Base-by-base conservation (phyloP, 2,888 invertebrate genomes). In the Agonopterix subpropinquella region DNA sequence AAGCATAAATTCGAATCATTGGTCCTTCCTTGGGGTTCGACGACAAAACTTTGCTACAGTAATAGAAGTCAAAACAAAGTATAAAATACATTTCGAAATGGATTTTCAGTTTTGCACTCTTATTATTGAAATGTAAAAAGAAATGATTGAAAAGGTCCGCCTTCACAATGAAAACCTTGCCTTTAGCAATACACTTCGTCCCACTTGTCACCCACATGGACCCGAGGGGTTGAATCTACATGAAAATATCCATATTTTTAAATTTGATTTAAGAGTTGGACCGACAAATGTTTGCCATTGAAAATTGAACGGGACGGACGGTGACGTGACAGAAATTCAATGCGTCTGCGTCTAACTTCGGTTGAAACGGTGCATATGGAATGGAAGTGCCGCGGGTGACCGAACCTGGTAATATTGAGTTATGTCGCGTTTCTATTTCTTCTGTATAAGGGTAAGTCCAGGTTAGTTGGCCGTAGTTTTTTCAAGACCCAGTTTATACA, bases 1-100 rank as follows among this genome's bases (percentile, higher is more conserved):
- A 87, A 87, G 80, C 87, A 77, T 80, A 84, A 84, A 83, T 80
- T 82, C 85, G 82, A 80, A 81, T 86, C 86, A 85, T 78, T 83
- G 81, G 72, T 79, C 73, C 67, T 84, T 83, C 80, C 77, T 61
- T 48, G 47, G 53, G 60, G 56, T 52, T 50, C 54, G 57, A 56
- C 58, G 57, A 56, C 58, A 67, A 64, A 61, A 68, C 56, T 63
- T 69, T 66, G 35, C 8, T 35, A 35, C 35, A 39, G 39, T 11
- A 39, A 39, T 39, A 39, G 11, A 39, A 39, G n/a, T 39, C 39
- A 11, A 13, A 42, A 11, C 8, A 11, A 42, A 42, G 13, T 13
- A 11, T 11, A 11, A 28, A 28, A 28, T 35, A 44, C 4, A 44
- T n/a, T 35, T 44, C n/a, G 11, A 43, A 18, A 28, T 43, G 15